These are phyloP conservation scores for Calliphora vomitoria DNA, from an alignment of 2,888 invertebrate species.

Conservation along the genomic window DNA sequence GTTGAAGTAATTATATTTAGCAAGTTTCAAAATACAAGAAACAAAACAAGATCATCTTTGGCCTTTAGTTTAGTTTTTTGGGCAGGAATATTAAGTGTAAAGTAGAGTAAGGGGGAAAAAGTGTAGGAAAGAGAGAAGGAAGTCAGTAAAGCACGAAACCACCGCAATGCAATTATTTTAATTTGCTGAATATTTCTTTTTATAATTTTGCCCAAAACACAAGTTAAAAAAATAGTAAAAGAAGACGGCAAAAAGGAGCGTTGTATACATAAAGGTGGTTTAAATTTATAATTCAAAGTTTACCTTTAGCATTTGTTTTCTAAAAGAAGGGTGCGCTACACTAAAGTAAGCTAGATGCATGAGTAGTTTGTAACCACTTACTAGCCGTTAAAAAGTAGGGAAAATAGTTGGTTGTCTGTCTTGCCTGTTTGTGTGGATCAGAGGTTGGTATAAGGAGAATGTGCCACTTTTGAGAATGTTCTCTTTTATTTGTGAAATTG, in stretches of 20 bases:
- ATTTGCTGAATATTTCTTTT: conserved; percentile 61
- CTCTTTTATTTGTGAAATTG: too few relatives aligned
- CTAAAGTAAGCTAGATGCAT: too few relatives aligned
- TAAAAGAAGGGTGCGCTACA: conserved; percentile 1
- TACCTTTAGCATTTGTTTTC: conserved; percentile 26
- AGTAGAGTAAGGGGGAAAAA: neutral
- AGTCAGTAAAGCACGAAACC: conserved; percentile 12
- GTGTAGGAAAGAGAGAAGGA: neutral
- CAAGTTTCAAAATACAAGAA: neutral
- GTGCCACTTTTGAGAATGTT: too few relatives aligned
- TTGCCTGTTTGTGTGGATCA: too few relatives aligned
- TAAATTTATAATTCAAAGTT: conserved; percentile 19
- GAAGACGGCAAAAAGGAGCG: neutral
- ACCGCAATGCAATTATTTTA: conserved; percentile 72
- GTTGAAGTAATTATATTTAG: conserved; percentile 21
- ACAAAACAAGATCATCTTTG: conserved; percentile 10
- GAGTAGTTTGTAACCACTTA: too few relatives aligned
- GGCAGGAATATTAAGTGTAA: neutral
- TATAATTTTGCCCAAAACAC: conserved; percentile 33
- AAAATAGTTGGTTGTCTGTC: too few relatives aligned
- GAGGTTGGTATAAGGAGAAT: too few relatives aligned
- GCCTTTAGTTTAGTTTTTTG: conserved; percentile 13
- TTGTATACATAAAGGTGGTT: neutral
- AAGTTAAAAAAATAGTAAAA: neutral
- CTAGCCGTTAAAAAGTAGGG: too few relatives aligned